Percentiles rank a stretch among this genome's conserved stretches.
Evolutionary conservation across 35 echinoderm and acorn worm genomes (phyloP).

Genomic region (Amphiura filiformis): DNA sequence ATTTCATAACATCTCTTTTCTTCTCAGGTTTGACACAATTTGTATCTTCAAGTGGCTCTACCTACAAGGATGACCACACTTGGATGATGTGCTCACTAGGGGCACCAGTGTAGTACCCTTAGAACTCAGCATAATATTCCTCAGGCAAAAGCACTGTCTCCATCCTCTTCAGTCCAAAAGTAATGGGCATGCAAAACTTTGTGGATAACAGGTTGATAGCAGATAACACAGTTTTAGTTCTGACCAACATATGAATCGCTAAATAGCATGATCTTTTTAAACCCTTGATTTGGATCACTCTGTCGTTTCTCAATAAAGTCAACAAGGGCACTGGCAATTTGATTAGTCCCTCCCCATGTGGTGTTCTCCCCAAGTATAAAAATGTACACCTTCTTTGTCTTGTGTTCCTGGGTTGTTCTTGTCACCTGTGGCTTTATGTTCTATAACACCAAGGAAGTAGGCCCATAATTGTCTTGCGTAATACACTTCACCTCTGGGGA

Average conservation of each 20-base stretch:
- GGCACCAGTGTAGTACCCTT: neutral
- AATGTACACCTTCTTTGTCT: no score
- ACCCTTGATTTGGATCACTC: neutral
- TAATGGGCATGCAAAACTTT: neutral
- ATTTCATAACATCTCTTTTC: neutral
- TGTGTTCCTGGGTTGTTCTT: neutral
- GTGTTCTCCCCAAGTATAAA: conserved; percentile 38
- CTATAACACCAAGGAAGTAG: conserved; percentile 25
- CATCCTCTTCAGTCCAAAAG: neutral
- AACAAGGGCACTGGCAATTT: conserved; percentile 38
- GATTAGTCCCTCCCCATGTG: conserved; percentile 34
- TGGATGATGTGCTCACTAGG: conserved; percentile 5
- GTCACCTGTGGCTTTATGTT: neutral
- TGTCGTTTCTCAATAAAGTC: conserved; percentile 21
- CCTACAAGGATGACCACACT: neutral
- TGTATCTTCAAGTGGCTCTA: neutral
- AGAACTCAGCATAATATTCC: conserved; percentile 22
- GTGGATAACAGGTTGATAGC: conserved; percentile 26
- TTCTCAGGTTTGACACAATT: conserved; percentile 41
- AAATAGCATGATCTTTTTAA: conserved; percentile 43
- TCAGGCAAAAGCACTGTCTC: conserved; percentile 52
- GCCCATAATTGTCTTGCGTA: conserved; percentile 44
- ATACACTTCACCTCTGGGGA: conserved; percentile 48
- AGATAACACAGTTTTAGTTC: conserved; percentile 49
- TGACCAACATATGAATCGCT: conserved; percentile 57